Conservation (phyloP, 2,888 invertebrate genomes). For the Phorcus lineatus region DNA sequence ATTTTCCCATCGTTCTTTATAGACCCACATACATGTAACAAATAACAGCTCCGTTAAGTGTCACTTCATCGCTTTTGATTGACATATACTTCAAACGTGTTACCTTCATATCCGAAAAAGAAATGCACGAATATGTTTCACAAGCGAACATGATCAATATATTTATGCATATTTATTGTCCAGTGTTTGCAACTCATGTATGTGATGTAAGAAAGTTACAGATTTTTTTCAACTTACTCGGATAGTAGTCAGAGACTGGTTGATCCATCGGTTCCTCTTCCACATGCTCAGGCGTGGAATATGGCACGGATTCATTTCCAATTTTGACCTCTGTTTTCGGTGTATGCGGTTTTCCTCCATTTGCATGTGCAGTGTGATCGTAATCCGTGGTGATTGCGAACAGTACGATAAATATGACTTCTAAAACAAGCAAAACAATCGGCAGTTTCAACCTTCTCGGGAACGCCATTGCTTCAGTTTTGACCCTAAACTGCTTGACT, state of each 20-base stretch:
- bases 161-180: too few relatives aligned
- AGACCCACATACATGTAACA: too few relatives aligned
- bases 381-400: conserved; percentile 59
- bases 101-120: too few relatives aligned
- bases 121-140: too few relatives aligned
- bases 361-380: conserved; percentile 47
- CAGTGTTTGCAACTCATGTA: too few relatives aligned
- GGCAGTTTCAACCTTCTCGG: conserved; percentile 39
- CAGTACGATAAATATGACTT: conserved; percentile 54
- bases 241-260: neutral
- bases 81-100: too few relatives aligned
- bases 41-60: too few relatives aligned
- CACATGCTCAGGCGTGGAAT: neutral
- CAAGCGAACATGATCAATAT: too few relatives aligned
- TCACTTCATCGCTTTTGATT: too few relatives aligned
- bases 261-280: neutral
- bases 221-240: neutral
- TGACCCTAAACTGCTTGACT: neutral
- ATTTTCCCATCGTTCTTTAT: too few relatives aligned
- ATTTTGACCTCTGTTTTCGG: neutral
- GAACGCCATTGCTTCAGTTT: conserved; percentile 2
- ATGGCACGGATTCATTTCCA: neutral
- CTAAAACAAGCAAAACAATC: conserved; percentile 39
- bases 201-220: too few relatives aligned
- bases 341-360: conserved; percentile 23